phyloP scores from a whole-genome alignment of 2,113 vertebrate genomes.

The Vicugna pacos region DNA sequence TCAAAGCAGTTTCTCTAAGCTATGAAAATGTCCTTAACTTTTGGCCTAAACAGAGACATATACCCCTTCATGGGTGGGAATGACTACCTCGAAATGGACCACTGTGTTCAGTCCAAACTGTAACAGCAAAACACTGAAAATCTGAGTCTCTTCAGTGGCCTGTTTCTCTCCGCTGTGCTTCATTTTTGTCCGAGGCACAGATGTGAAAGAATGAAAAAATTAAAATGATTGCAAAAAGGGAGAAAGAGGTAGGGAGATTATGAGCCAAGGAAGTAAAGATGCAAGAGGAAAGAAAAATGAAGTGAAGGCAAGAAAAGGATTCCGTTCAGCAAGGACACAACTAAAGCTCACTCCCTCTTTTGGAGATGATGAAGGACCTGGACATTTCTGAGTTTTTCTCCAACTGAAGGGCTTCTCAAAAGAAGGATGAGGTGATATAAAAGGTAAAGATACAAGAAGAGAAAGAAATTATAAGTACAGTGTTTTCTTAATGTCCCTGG shows the following conservation, averaged over 20 bases:
- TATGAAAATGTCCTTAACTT: conserved; percentile 54
- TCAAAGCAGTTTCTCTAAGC: conserved; percentile 47
- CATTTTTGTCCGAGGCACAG: background rate
- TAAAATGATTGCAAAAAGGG: background rate
- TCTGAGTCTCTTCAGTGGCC: background rate
- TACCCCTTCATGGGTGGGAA: background rate
- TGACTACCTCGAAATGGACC: background rate
- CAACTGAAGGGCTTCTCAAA: background rate
- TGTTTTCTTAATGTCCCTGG: conserved; percentile 1
- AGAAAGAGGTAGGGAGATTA: background rate
- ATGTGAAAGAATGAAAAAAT: background rate
- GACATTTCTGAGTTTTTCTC: background rate
- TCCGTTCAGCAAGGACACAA: background rate
- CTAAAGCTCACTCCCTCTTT: background rate
- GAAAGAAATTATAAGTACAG: background rate
- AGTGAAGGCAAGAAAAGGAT: background rate
- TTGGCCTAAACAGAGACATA: conserved; percentile 24
- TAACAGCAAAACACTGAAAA: background rate
- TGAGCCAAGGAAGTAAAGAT: background rate
- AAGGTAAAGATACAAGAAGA: background rate
- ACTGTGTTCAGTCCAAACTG: background rate
- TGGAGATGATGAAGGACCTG: background rate
- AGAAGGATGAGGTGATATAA: background rate
- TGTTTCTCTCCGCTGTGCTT: background rate
- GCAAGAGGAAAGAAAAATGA: background rate